Evolutionary conservation across 1,140 invertebrate genomes (phyloP).

Genomic region (Reticulitermes speratus): DNA sequence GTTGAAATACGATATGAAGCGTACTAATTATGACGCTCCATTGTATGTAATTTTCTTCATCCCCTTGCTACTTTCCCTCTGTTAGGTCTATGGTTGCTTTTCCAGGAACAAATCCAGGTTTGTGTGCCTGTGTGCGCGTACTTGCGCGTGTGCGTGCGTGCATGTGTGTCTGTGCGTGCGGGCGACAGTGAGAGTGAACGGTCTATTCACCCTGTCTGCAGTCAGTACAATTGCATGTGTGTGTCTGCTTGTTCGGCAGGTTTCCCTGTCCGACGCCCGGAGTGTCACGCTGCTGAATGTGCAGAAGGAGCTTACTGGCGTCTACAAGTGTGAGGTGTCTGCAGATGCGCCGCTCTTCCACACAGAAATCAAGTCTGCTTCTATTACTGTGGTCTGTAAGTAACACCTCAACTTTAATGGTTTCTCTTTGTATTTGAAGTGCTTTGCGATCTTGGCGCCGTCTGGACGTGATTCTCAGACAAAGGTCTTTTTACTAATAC

Average conservation of each 20-base stretch:
- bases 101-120: not conserved
- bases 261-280: slow-evolving; percentile 53
- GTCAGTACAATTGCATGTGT: not conserved
- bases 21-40: too few relatives aligned
- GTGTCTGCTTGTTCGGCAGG: slow-evolving; percentile 43
- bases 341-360: slow-evolving; percentile 70
- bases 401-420: slow-evolving; percentile 33
- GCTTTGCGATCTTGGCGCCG: too few relatives aligned
- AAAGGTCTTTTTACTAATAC: too few relatives aligned
- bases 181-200: not conserved
- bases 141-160: too few relatives aligned
- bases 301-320: slow-evolving; percentile 60
- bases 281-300: slow-evolving; percentile 57
- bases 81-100: too few relatives aligned
- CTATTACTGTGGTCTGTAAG: slow-evolving; percentile 71
- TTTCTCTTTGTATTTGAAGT: too few relatives aligned
- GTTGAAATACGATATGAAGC: too few relatives aligned
- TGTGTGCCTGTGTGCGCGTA: too few relatives aligned
- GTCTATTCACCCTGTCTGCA: not conserved
- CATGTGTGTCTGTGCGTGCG: too few relatives aligned
- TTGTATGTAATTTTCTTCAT: too few relatives aligned
- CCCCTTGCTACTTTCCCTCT: too few relatives aligned
- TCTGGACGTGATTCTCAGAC: too few relatives aligned
- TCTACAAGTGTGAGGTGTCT: slow-evolving; percentile 74
- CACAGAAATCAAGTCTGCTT: slow-evolving; percentile 60